phyloP scores from a whole-genome alignment of 1,140 invertebrate genomes.

The Sarcophaga bullata region DNA sequence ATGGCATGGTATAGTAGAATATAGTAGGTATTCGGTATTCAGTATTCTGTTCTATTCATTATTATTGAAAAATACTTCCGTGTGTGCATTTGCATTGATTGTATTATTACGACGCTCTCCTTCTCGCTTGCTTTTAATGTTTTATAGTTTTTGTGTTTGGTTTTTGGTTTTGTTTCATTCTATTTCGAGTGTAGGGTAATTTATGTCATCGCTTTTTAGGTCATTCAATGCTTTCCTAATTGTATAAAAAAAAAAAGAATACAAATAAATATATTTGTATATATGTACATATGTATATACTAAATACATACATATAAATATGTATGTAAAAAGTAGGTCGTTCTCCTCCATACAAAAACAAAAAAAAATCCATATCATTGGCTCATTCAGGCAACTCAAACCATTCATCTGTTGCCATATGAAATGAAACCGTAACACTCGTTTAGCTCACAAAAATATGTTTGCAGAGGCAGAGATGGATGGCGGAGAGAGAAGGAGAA shows the following conservation, averaged over 20 bases:
- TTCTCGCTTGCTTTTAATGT: neutral
- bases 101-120: neutral
- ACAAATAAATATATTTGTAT: no score
- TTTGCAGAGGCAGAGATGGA: no score
- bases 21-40: no score
- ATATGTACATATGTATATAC: no score
- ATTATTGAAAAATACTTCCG: slow-evolving; percentile 28
- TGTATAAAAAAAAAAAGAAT: neutral
- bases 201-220: slow-evolving; percentile 6
- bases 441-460: no score
- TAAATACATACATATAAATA: no score
- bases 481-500: no score
- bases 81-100: slow-evolving; percentile 30
- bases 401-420: slow-evolving; percentile 18
- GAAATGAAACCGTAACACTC: neutral
- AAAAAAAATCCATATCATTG: no score
- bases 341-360: no score
- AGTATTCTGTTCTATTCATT: neutral
- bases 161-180: neutral
- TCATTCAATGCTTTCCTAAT: neutral
- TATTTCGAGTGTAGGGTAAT: neutral
- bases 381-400: neutral
- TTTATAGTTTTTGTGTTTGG: neutral
- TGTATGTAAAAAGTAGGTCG: no score
- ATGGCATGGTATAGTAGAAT: no score